These are phyloP conservation scores for Andricus grossulariae DNA, from an alignment of 1,140 invertebrate species.

Conservation along the genomic window DNA sequence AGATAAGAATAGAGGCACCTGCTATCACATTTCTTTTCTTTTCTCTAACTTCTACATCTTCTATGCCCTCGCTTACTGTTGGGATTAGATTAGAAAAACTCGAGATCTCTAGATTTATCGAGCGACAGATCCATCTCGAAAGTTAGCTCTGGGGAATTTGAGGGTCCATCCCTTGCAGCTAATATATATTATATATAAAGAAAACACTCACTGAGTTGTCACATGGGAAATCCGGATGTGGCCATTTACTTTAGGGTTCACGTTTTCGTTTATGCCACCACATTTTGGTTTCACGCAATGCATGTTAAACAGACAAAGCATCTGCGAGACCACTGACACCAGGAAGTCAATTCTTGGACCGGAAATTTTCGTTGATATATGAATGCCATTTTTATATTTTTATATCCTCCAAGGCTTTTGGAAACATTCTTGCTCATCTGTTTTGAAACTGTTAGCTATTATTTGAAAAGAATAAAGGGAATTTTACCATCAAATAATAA, in stretches of 20 bases:
- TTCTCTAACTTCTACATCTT: slow-evolving; percentile 1
- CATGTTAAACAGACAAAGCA: slow-evolving; percentile 9
- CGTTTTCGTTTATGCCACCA: background rate
- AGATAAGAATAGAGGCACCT: slow-evolving; percentile 4
- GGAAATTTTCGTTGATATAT: background rate
- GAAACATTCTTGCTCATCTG: too few relatives aligned
- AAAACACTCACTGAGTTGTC: background rate
- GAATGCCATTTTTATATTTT: background rate
- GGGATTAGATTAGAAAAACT: background rate
- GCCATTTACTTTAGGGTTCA: slow-evolving; percentile 6
- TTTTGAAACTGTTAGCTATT: too few relatives aligned
- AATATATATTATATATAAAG: background rate
- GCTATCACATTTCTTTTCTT: background rate
- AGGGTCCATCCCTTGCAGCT: background rate
- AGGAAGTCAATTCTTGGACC: slow-evolving; percentile 9
- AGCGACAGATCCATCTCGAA: slow-evolving; percentile 4
- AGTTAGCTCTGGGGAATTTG: background rate
- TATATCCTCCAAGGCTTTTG: background rate
- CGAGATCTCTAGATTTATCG: background rate
- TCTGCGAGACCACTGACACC: slow-evolving; percentile 5
- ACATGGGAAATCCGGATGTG: slow-evolving; percentile 25
- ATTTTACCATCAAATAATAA: background rate
- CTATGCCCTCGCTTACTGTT: background rate
- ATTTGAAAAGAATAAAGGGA: too few relatives aligned
- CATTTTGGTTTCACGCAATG: slow-evolving; percentile 16